Conservation (phyloP, 2,113 vertebrate genomes). For the Gila orcuttii region DNA sequence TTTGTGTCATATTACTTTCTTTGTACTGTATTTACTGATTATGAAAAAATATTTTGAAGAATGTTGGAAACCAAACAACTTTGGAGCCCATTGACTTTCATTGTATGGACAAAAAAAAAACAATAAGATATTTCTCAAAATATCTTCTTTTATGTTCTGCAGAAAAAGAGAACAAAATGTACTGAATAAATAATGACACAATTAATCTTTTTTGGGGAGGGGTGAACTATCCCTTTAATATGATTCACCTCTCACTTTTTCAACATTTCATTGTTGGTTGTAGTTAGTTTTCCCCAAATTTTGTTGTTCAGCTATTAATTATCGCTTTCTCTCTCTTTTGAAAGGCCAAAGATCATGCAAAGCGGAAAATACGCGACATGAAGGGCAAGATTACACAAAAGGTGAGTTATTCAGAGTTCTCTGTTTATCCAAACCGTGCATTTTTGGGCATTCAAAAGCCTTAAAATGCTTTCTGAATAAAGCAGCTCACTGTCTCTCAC, state of each 20-base stretch:
- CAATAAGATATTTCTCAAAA: neutral
- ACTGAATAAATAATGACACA: neutral
- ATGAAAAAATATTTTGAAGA: neutral
- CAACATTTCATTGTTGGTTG: neutral
- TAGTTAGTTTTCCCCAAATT: neutral
- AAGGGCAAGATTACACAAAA: conserved; percentile 91
- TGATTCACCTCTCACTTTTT: neutral
- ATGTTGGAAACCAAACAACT: neutral
- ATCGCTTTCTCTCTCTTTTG: conserved; percentile 28
- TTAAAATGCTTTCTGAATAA: neutral
- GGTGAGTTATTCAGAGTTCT: conserved; percentile 73
- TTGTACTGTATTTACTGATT: too few relatives aligned
- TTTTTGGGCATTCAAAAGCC: neutral
- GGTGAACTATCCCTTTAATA: neutral
- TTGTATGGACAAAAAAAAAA: neutral
- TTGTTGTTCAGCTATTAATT: neutral
- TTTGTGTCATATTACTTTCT: too few relatives aligned
- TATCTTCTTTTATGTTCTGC: neutral
- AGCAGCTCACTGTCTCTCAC: neutral
- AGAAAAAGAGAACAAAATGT: neutral
- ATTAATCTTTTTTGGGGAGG: too few relatives aligned
- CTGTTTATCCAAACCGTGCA: neutral
- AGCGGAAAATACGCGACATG: conserved; percentile 90
- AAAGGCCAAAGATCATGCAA: conserved; percentile 93
- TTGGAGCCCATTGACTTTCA: neutral